Base-by-base conservation (phyloP, 2,113 vertebrate genomes). In the Tragelaphus buxtoni region DNA sequence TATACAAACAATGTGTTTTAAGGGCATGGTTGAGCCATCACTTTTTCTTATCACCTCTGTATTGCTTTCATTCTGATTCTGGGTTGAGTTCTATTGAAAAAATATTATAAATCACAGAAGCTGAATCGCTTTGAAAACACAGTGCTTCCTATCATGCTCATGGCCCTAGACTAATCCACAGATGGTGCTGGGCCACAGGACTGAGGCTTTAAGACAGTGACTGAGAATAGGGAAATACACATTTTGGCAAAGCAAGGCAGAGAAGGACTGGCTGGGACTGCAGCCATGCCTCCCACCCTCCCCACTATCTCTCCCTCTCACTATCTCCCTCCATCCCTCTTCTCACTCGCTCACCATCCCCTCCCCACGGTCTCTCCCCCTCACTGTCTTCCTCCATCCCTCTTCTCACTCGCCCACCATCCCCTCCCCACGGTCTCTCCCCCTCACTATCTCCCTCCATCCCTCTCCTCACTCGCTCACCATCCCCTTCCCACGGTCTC, bases 41-140 rank as follows among this genome's bases (percentile, higher is more conserved):
- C n/a, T 35, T 61, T 84, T 69, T 91, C 82, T 96, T 47, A 82
- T 82, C 51, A 61, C 80, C 65, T 80, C 9, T 74, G 24, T 61
- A 26, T 60, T 77, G 69, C 51, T 60, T 91, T 60, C 61, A 28
- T 74, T 32, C 76, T 45, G 58, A 74, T 92, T 91, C 94, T 79
- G 86, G 80, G 51, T 87, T 47, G 28, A 45, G 53, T 56, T 55
- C 47, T 74, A 17, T 16, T 74, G 74, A 20, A 80, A 88, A 82
- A 77, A 79, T 55, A 24, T 26, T 1, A 49, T 63, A 24, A 47
- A 17, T 28, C 28, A 20, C 76, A 55, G 89, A 74, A 61, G 16
- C 28, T 30, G 86, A 56, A 32, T 51, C 81, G 1, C 0, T 88
- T 28, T 42, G 86, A 87, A 92, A 60, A 39, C 22, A 13, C 13